These are phyloP conservation scores for Bathynomus jamesi DNA, from an alignment of 1,140 invertebrate species.

Conservation along the genomic window DNA sequence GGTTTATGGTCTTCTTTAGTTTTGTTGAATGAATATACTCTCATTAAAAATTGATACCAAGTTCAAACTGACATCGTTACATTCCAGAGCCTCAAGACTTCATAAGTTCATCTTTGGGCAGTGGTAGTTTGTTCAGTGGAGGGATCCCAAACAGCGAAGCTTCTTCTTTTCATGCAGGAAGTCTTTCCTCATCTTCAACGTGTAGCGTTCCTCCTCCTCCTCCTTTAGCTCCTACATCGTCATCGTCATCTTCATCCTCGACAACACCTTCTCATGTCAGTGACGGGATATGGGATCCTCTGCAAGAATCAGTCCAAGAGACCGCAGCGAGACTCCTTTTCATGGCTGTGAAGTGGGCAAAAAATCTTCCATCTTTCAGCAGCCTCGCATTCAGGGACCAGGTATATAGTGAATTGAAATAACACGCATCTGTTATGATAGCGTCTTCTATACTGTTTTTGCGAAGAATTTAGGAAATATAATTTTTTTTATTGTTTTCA, in stretches of 20 bases:
- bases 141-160: neutral
- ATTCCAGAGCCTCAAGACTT: neutral
- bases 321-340: constrained; percentile 88
- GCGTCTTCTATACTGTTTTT: too few species aligned
- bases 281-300: neutral
- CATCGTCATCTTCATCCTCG: constrained; percentile 5
- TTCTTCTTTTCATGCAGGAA: neutral
- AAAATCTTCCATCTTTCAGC: constrained; percentile 93
- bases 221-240: neutral
- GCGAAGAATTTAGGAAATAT: too few species aligned
- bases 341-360: constrained; percentile 98
- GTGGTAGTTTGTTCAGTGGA: neutral
- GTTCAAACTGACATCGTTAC: too few species aligned
- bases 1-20: too few species aligned
- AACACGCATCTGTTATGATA: too few species aligned
- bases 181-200: constrained; percentile 1
- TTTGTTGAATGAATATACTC: too few species aligned
- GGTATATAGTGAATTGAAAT: too few species aligned
- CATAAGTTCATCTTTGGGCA: neutral
- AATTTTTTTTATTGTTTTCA: neutral
- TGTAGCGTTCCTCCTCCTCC: neutral
- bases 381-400: constrained; percentile 91
- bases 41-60: too few species aligned
- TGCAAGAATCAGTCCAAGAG: constrained; percentile 79
- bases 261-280: constrained; percentile 31